phyloP scores from a whole-genome alignment of 2,797 vertebrate species.

The Otus scops region DNA sequence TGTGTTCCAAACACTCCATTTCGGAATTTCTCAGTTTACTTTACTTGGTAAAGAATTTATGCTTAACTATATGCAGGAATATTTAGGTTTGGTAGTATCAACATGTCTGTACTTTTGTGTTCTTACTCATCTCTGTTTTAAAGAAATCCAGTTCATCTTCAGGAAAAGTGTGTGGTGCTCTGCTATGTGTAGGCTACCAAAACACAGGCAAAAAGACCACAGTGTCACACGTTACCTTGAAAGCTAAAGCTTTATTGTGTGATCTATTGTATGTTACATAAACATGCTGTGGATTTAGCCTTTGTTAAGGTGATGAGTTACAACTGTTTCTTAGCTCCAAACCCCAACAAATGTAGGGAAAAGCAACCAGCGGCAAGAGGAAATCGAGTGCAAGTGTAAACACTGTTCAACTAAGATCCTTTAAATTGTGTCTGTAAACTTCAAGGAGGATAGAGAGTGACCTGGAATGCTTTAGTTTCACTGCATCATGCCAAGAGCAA shows the following conservation, averaged over 20 bases:
- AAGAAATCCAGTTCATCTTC: not conserved
- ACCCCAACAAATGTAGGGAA: not conserved
- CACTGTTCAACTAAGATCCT: not conserved
- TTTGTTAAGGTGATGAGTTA: accelerated
- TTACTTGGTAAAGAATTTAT: not conserved
- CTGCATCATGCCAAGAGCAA: not conserved
- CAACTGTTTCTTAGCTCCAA: not conserved
- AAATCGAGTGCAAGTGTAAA: not conserved
- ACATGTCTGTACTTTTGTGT: not conserved
- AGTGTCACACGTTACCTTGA: not conserved
- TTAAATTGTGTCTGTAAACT: not conserved
- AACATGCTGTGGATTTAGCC: not conserved
- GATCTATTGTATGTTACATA: accelerated
- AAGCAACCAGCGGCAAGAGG: not conserved
- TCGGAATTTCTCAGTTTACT: not conserved
- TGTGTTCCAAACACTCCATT: not conserved
- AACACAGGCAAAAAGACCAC: not conserved
- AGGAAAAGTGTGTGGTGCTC: accelerated
- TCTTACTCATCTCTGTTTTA: not conserved
- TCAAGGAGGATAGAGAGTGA: not conserved
- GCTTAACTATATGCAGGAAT: not conserved
- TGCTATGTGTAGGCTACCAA: not conserved
- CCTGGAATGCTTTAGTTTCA: not conserved
- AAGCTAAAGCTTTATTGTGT: slow-evolving; percentile 45
- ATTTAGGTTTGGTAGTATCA: not conserved